Base-by-base conservation (phyloP, 2,888 invertebrate genomes). In the Cataglyphis albicans region DNA sequence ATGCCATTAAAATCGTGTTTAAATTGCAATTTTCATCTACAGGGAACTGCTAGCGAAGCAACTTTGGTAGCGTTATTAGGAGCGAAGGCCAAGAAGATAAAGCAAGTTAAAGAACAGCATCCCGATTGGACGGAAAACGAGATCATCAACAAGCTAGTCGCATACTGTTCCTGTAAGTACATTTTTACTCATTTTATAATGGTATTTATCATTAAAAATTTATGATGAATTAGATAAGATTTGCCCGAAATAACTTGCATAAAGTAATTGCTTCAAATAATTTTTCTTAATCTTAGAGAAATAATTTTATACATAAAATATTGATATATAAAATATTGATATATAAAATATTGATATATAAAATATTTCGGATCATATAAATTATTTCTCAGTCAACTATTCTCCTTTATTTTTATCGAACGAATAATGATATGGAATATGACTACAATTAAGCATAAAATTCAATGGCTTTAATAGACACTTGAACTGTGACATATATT, bases 11-110 rank as follows among this genome's bases (percentile, higher is more conserved):
- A 6, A 29, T 3, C 12, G 6, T 52, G 9, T n/a, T 73, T 32
- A 12, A 38, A n/a, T 1, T 35, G 5, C n/a, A 67, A 76, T 76
- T 67, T 68, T 76, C 3, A 35, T 6, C 12, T 44, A 57, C 7
- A 98, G 96, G 98, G 98, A 75, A 98, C 99, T 0, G 99, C 99
- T 52, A 98, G 98, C 93, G 99, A 99, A 94, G 98, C 99, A 6
- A 99, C 98, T 0, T 95, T 99, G 75, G 98, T 99, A 1, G 98
- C 98, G 0, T 95, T 99, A 15, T 95, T 99, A n/a, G 98, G 98
- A 0, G 98, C 99, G 18, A 98, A 98, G 94, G 96, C 97, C 3
- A 96, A 96, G 86, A 96, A 96, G 84, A 95, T 98, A 87, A 95
- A 96, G 75, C 96, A 96, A 86, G 95, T 96, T 12, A 97, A 97